Base-by-base conservation (phyloP, 2,888 invertebrate genomes). In the Drosophila recens region DNA sequence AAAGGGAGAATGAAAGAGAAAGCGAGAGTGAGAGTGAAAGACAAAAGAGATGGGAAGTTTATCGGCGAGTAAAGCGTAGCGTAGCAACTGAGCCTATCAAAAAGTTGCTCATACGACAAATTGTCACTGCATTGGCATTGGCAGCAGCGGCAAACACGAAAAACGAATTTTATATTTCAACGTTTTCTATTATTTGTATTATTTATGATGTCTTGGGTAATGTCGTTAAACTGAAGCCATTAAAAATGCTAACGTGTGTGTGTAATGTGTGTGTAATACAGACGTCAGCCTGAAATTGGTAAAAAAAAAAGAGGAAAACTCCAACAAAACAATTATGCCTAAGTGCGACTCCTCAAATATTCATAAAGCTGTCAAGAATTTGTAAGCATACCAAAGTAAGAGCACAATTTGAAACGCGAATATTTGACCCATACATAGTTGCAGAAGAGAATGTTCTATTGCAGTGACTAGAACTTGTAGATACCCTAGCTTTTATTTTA, bases 71-170 rank as follows among this genome's bases (percentile, higher is more conserved):
- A 67, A 59, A 49, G 68, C 57, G 42, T 23, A 54, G 45, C 52
- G 30, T 8, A 71, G 67, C 70, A 66, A 65, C 65, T 46, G 67
- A 56, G 80, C 80, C 84, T 83, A 79, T 77, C 82, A 82, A 76
- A 82, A 87, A 82, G 82, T 84, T 87, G 75, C 87, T 77, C 81
- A 76, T 65, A 84, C 84, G 67, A 85, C 81, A 83, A 85, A 85
- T 83, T 83, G 85, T 75, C 85, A 70, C 58, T 53, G 79, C 53
- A 49, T 27, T 30, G 59, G 79, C 53, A 49, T 33, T 30, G 59
- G 63, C 45, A 61, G 36, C 53, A 65, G 49, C 46, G 59, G 51
- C 40, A 34, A 62, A 71, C 70, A 69, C 30, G 69, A 38, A 67
- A 68, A 67, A 53, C 72, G 73, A 77, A 85, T 83, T 86, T 82